Evolutionary conservation across 2,888 invertebrate species (phyloP).

Genomic region (Adelognathus sp.): DNA sequence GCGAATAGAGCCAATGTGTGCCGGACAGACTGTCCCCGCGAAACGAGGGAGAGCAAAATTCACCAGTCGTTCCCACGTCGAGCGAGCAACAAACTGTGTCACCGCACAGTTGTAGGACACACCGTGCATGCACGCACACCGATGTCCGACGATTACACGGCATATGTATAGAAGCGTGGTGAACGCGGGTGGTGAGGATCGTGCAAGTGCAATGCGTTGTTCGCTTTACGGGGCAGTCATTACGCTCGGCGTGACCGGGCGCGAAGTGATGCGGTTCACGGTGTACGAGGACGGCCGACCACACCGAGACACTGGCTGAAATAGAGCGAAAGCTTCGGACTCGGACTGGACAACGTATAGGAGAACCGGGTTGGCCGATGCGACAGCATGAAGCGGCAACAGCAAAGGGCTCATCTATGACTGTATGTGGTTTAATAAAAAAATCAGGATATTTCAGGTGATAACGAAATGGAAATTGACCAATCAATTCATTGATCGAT

Average conservation of each 20-base stretch:
- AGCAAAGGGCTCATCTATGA: too few species aligned
- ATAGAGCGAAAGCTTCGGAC: background rate
- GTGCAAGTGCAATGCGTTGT: constrained; percentile 61
- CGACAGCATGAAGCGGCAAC: constrained; percentile 11
- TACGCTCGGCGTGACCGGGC: constrained; percentile 60
- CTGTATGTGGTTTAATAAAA: too few species aligned
- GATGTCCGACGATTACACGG: constrained; percentile 63
- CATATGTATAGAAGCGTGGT: constrained; percentile 40
- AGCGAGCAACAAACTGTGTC: constrained; percentile 51
- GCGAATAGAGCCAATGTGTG: background rate
- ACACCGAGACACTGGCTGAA: constrained; percentile 9
- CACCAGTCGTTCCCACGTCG: constrained; percentile 42
- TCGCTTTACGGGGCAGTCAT: constrained; percentile 67
- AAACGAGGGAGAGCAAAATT: constrained; percentile 2
- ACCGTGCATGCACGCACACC: background rate
- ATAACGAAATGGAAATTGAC: too few species aligned
- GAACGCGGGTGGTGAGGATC: constrained; percentile 50
- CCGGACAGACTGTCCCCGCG: background rate
- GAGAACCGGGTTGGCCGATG: constrained; percentile 24
- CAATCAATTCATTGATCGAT: too few species aligned
- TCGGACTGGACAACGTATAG: constrained; percentile 32
- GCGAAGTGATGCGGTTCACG: constrained; percentile 49
- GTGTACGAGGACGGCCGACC: constrained; percentile 16
- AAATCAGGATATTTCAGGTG: too few species aligned
- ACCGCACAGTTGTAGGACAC: constrained; percentile 23